Percentiles rank a stretch among this genome's conserved stretches.
These are phyloP conservation scores for Calidris pugnax DNA, from an alignment of 2,113 vertebrate genomes.

Conservation along the genomic window DNA sequence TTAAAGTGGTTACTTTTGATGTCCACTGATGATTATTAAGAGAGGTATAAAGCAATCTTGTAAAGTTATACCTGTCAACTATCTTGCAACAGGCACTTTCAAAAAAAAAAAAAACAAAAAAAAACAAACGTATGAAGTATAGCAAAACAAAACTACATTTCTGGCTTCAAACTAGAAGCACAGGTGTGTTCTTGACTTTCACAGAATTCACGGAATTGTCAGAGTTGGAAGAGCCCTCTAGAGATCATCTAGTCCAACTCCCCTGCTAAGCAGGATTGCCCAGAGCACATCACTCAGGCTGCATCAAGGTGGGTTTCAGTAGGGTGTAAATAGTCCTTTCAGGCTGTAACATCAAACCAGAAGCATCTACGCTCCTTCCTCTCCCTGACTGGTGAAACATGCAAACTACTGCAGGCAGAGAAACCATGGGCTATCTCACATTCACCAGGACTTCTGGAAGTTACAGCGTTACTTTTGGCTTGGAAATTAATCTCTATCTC, in stretches of 20 bases:
- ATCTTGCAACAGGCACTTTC: background rate
- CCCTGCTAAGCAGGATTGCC: no score
- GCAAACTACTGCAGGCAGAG: background rate
- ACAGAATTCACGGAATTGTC: no score
- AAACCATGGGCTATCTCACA: background rate
- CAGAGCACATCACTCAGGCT: no score
- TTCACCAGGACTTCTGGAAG: background rate
- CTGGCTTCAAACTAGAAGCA: background rate
- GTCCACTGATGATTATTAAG: background rate
- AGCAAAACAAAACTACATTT: background rate
- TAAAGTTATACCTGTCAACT: background rate
- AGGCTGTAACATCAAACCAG: background rate
- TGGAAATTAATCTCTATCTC: background rate
- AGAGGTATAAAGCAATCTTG: background rate
- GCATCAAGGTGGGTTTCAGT: background rate
- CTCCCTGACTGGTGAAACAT: accelerated
- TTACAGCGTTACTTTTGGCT: background rate
- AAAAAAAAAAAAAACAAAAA: background rate
- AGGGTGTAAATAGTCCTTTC: background rate
- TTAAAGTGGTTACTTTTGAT: background rate
- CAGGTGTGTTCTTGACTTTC: background rate
- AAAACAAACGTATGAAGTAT: background rate
- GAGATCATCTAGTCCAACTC: no score
- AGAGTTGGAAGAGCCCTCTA: no score
- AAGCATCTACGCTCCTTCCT: background rate